A percentile compares a stretch with the other conserved stretches of the same genome.
These are phyloP conservation scores for Apantesis nais DNA, from an alignment of 2,888 invertebrate species.

Conservation along the genomic window DNA sequence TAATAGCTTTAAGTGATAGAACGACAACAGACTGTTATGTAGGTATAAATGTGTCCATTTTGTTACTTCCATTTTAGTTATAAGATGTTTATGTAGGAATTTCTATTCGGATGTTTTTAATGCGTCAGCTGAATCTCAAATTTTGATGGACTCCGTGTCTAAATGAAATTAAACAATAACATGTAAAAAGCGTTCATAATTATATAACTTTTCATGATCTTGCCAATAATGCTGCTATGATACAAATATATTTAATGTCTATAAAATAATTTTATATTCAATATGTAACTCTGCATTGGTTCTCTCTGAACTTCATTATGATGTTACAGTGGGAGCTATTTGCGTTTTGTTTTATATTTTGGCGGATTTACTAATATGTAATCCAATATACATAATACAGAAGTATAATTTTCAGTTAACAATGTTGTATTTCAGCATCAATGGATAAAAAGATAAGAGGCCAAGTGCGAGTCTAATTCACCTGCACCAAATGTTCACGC, in stretches of 20 bases:
- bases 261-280: not conserved
- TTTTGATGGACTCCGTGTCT: constrained; percentile 22
- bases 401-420: not conserved
- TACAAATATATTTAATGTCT: not conserved
- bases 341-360: not conserved
- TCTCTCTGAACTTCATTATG: not conserved
- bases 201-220: constrained; percentile 13
- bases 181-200: not conserved
- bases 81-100: constrained; percentile 51
- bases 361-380: not conserved
- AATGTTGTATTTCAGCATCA: not conserved
- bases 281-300: not conserved
- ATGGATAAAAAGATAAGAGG: too few species aligned
- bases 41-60: constrained; percentile 59
- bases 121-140: constrained; percentile 54
- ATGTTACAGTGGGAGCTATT: not conserved
- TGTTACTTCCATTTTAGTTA: constrained; percentile 55
- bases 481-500: too few species aligned
- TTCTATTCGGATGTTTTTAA: constrained; percentile 40
- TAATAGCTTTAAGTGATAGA: constrained; percentile 67
- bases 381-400: not conserved
- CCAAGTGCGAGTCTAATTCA: too few species aligned
- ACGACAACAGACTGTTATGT: constrained; percentile 69
- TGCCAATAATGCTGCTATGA: constrained; percentile 9
- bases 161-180: not conserved